These are phyloP conservation scores for Furcula furcula DNA, from an alignment of 2,888 invertebrate genomes.

Conservation along the genomic window DNA sequence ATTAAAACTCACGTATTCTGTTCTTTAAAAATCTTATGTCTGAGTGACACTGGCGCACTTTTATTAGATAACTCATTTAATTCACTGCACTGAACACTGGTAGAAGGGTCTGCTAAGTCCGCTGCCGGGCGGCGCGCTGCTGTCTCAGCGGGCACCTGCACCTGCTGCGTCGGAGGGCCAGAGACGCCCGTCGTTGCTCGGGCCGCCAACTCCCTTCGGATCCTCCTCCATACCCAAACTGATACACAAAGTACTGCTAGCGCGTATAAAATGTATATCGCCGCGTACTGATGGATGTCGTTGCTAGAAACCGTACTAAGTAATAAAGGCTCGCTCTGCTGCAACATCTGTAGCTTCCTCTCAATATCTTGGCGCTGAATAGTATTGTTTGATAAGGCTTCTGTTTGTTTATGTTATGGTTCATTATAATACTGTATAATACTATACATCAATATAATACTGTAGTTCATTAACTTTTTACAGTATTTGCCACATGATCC, in stretches of 20 bases:
- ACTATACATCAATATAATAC: too few species aligned
- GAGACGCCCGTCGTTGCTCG: neutral
- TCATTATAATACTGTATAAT: too few species aligned
- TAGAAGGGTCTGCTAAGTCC: neutral
- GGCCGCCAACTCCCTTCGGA: neutral
- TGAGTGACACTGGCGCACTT: neutral
- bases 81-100: constrained; percentile 2
- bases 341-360: neutral
- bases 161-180: neutral
- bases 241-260: neutral
- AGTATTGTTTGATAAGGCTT: neutral
- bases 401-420: too few species aligned
- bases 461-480: too few species aligned
- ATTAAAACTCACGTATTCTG: neutral
- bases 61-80: constrained; percentile 1
- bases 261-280: constrained; percentile 1
- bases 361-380: constrained; percentile 1
- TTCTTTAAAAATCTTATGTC: neutral
- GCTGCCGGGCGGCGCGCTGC: neutral
- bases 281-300: constrained; percentile 1
- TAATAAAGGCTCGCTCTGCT: neutral
- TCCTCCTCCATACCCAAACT: neutral
- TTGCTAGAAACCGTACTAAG: neutral
- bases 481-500: too few species aligned
- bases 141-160: neutral